Percentiles rank a stretch among this genome's conserved stretches.
Conservation (phyloP, 2,113 vertebrate species). For the Sturnira hondurensis region DNA sequence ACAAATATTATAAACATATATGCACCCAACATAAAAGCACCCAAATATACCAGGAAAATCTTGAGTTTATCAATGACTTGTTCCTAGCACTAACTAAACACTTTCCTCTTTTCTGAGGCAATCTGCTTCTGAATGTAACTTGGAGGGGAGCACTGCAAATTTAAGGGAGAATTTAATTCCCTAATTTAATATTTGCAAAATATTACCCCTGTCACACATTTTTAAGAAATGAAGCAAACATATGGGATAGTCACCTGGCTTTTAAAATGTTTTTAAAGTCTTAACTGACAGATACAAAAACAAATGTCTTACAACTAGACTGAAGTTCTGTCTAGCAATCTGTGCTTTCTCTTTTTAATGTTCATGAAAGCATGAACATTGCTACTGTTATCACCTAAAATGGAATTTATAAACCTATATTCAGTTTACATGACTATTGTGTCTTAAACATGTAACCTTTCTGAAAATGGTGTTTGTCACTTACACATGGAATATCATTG, state of each 20-base stretch:
- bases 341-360: constrained; percentile 44
- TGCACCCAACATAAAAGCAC: no score
- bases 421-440: background rate
- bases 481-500: background rate
- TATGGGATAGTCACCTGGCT: constrained; percentile 16
- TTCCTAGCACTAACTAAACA: background rate
- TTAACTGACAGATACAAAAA: constrained; percentile 49
- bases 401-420: background rate
- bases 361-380: background rate
- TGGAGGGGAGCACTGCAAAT: background rate
- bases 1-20: no score
- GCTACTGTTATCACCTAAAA: background rate
- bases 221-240: constrained; percentile 27
- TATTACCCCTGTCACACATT: background rate
- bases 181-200: constrained; percentile 14
- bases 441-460: background rate
- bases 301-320: constrained; percentile 40
- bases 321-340: constrained; percentile 46
- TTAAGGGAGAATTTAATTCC: background rate
- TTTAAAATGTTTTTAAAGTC: constrained; percentile 35
- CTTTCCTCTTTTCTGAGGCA: background rate
- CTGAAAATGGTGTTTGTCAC: background rate
- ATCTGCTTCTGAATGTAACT: background rate
- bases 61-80: background rate
- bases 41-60: no score